These are phyloP conservation scores for Buphagus erythrorhynchus DNA, from an alignment of 2,797 vertebrate species.

Conservation along the genomic window DNA sequence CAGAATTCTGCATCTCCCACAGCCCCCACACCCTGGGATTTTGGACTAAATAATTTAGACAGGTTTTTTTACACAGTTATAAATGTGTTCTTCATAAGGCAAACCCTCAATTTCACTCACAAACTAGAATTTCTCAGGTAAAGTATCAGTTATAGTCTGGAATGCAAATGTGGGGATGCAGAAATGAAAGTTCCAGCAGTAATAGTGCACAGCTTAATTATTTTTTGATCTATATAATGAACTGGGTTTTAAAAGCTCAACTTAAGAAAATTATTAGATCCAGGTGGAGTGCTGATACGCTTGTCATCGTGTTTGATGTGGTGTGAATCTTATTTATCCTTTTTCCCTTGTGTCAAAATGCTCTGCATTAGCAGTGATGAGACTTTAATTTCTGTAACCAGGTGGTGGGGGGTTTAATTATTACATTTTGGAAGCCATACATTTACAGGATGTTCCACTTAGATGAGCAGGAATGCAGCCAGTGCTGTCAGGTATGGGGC, in stretches of 20 bases:
- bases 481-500: accelerated
- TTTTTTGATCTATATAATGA: background rate
- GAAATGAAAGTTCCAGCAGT: background rate
- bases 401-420: background rate
- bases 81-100: background rate
- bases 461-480: background rate
- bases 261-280: background rate
- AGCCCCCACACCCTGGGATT: background rate
- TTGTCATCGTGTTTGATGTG: background rate
- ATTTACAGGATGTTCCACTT: background rate
- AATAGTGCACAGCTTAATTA: background rate
- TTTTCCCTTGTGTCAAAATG: background rate
- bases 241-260: background rate
- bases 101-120: background rate
- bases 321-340: background rate
- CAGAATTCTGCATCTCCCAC: background rate
- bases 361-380: background rate
- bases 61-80: background rate
- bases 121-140: background rate
- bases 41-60: background rate
- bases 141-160: background rate
- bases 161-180: background rate
- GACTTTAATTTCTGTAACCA: background rate
- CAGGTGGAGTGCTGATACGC: background rate
- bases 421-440: background rate